Evolutionary conservation across 2,113 vertebrate species (phyloP).

Genomic region (Megaleporinus macrocephalus): DNA sequence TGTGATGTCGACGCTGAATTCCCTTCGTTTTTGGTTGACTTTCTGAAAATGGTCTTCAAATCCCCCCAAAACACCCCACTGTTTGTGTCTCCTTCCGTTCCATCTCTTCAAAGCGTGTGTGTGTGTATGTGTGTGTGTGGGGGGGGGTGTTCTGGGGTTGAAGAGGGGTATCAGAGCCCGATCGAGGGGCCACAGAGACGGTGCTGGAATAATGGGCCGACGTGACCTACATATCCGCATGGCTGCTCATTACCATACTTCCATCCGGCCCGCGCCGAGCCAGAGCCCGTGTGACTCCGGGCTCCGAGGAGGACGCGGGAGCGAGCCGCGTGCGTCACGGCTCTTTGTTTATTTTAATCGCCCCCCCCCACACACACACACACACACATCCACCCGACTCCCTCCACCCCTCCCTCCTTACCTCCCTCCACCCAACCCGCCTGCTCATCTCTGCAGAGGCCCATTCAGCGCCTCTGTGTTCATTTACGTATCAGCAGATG

Average conservation of each 20-base stretch:
- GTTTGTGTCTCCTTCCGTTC: background rate
- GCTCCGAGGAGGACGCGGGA: constrained; percentile 5
- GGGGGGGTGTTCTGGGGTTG: background rate
- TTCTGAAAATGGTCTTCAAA: no score
- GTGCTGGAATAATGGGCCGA: background rate
- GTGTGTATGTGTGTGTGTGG: background rate
- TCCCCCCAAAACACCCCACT: background rate
- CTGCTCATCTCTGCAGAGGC: background rate
- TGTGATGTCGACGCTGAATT: no score
- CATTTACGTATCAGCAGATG: constrained; percentile 55
- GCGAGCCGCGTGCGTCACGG: constrained; percentile 35
- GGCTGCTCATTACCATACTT: constrained; percentile 42
- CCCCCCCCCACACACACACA: background rate
- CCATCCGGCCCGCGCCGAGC: constrained; percentile 15
- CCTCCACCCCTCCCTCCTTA: constrained; percentile 10
- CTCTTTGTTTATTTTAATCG: constrained; percentile 58
- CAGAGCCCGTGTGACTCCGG: constrained; percentile 24
- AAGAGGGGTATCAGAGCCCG: background rate
- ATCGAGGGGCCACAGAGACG: background rate
- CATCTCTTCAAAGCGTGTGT: background rate
- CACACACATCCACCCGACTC: no score
- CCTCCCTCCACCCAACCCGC: constrained; percentile 12
- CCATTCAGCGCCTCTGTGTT: constrained; percentile 38
- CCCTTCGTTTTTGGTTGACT: no score
- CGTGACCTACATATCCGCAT: constrained; percentile 43